These are phyloP conservation scores for Aradophagus sp. DNA, from an alignment of 1,140 invertebrate species.

Conservation along the genomic window DNA sequence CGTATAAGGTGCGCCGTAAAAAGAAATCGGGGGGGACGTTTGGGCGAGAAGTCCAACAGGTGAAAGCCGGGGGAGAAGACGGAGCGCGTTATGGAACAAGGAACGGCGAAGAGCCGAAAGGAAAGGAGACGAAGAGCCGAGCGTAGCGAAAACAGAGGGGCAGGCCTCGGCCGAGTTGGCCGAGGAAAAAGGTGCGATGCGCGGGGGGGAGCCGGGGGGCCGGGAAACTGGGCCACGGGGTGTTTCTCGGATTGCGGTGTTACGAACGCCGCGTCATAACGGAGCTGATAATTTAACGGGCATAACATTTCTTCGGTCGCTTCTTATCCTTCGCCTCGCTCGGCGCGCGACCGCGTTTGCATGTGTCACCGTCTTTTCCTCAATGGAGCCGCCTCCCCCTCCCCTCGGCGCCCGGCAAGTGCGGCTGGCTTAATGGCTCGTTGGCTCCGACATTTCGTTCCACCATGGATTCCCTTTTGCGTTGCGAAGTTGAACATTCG, in stretches of 20 bases:
- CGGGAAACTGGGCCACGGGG: constrained; percentile 61
- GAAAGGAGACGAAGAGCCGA: constrained; percentile 19
- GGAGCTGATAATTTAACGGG: constrained; percentile 74
- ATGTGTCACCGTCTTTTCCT: constrained; percentile 50
- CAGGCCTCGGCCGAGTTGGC: constrained; percentile 42
- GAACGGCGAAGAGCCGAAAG: neutral
- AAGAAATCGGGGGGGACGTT: constrained; percentile 58
- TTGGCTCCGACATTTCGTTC: too few species aligned
- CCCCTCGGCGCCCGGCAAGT: too few species aligned
- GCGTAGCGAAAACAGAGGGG: constrained; percentile 5
- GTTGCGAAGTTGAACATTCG: too few species aligned
- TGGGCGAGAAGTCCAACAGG: constrained; percentile 70
- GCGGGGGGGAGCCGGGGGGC: constrained; percentile 57
- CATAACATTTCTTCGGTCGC: constrained; percentile 64
- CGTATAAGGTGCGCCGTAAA: constrained; percentile 39
- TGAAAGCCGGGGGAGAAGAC: constrained; percentile 71
- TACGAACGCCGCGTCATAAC: constrained; percentile 72
- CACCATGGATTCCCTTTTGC: too few species aligned
- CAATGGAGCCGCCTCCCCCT: constrained; percentile 65
- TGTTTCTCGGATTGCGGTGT: constrained; percentile 62
- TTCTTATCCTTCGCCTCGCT: constrained; percentile 43
- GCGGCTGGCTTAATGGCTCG: too few species aligned
- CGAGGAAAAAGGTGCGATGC: constrained; percentile 38
- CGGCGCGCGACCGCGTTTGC: constrained; percentile 36
- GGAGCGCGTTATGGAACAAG: constrained; percentile 59